Base-by-base conservation (phyloP, 1,140 invertebrate genomes). In the Sesamia nonagrioides region DNA sequence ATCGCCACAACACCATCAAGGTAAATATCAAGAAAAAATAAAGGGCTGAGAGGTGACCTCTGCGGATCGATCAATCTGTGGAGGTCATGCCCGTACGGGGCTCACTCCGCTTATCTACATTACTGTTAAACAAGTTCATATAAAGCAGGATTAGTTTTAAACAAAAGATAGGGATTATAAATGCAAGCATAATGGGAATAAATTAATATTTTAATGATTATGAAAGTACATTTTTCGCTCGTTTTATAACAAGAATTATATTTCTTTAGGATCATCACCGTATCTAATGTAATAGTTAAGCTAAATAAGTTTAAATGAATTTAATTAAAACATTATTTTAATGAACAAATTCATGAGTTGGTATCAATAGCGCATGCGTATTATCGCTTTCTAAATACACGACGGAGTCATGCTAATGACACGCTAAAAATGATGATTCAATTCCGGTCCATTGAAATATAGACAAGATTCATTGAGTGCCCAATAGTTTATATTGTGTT, bases 1-100 rank as follows among this genome's bases (percentile, higher is more conserved):
- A 2, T 91, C 88, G n/a, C 89, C 93, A 66, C 91, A 95, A 83
- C 85, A 94, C 71, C 92, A 95, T 77, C 93, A 93, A 88, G 84
- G 93, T 92, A 86, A 79, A 40, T 56, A 58, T 13, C 13, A 37
- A 42, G 11, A 35, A 21, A 15, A 27, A 27, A 21, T 17, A 52
- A 21, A 54, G 21, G 11, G 21, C 54, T 58, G 21, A 58, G 54
- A 58, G 54, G 54, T 58, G 54, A 58, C 54, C 54, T 58, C 27
- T 21, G 54, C 54, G 27, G 54, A 58, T 58, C 54, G 54, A 58
- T 58, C 54, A 58, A 58, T 58, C 27, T 27, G 54, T 21, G 21
- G 54, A 58, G 54, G 54, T 58, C 54, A 58, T 33, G 33, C 54
- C 54, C 54, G 27, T 33, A 58, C 54, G 54, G 54, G 54, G 27